Evolutionary conservation across 2,888 invertebrate species (phyloP).

Genomic region (Gibbula magus): DNA sequence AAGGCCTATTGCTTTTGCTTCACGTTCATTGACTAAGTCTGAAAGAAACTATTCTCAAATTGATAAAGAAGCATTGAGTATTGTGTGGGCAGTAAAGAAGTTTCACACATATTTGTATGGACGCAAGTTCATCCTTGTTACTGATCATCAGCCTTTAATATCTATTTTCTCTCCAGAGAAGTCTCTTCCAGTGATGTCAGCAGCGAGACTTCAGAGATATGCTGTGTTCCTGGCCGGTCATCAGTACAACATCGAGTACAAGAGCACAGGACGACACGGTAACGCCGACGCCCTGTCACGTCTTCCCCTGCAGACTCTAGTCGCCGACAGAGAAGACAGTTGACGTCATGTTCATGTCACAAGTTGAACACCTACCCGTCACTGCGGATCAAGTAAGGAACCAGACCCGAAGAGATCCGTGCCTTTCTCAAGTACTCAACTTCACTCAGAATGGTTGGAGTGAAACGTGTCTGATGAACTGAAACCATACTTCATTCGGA

Average conservation of each 20-base stretch:
- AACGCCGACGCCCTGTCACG: constrained; percentile 32
- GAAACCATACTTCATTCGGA: too few species aligned
- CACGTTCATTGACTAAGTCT: not conserved
- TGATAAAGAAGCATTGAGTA: constrained; percentile 49
- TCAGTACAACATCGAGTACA: constrained; percentile 27
- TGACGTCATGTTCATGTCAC: too few species aligned
- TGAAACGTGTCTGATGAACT: constrained; percentile 19
- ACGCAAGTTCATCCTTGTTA: constrained; percentile 52
- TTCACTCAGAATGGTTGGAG: not conserved
- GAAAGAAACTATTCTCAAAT: constrained; percentile 29
- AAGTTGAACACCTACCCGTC: not conserved
- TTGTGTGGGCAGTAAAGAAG: constrained; percentile 23
- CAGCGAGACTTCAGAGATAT: constrained; percentile 28
- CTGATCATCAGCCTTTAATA: constrained; percentile 28
- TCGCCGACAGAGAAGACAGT: not conserved
- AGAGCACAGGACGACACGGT: not conserved
- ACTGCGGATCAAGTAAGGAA: not conserved
- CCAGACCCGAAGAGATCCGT: too few species aligned
- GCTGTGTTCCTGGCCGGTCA: constrained; percentile 25
- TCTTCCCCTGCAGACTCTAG: constrained; percentile 14
- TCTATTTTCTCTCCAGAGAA: constrained; percentile 22
- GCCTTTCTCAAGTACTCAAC: not conserved
- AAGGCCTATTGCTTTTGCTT: not conserved
- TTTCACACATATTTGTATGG: constrained; percentile 58
- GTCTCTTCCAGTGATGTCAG: constrained; percentile 20